Base-by-base conservation (phyloP, 2,888 invertebrate genomes). In the Augochlorella aurata region DNA sequence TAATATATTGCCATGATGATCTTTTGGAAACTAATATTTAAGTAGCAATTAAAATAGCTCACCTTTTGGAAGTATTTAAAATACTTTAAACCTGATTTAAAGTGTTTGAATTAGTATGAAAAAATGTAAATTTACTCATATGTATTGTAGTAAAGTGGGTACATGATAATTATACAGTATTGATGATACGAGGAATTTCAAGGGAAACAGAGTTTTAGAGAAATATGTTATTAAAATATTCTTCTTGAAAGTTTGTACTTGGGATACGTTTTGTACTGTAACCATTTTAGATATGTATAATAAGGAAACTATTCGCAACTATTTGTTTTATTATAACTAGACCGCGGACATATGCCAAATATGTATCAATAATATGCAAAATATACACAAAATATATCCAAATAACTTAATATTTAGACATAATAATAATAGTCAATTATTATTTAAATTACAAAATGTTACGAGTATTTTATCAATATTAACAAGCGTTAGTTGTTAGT, bases 111-210 rank as follows among this genome's bases (percentile, higher is more conserved):
- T 45, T 38, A 65, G 45, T 66, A 21, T 47, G 14, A 66, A 66
- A 63, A 38, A 18, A 29, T 66, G 65, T 66, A 45, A n/a, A 16
- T 65, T 49, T 47, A 49, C 52, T 18, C 47, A 18, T 4, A 38
- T 21, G 68, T 74, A 29, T 69, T 58, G 65, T 77, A 74, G 61
- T 82, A 83, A 38, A 79, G 70, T 49, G 73, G 79, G 63, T 45
- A 70, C 45, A 12, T 74, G 49, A 38, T 44, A 75, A 61, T 24
- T 63, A 47, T 38, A 72, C 24, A 24, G 47, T 74, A 29, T 45
- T 29, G n/a, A 14, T 14, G 24, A 29, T 21, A 24, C 44, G 58
- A 47, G 18, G 8, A 58, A 21, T 21, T 10, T 29, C 16, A 18
- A 18, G 29, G 38, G 24, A 68, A 70, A 77, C 47, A 29, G 24